These are phyloP conservation scores for Molossus alvarezi DNA, from an alignment of 2,797 vertebrate genomes.

Conservation along the genomic window DNA sequence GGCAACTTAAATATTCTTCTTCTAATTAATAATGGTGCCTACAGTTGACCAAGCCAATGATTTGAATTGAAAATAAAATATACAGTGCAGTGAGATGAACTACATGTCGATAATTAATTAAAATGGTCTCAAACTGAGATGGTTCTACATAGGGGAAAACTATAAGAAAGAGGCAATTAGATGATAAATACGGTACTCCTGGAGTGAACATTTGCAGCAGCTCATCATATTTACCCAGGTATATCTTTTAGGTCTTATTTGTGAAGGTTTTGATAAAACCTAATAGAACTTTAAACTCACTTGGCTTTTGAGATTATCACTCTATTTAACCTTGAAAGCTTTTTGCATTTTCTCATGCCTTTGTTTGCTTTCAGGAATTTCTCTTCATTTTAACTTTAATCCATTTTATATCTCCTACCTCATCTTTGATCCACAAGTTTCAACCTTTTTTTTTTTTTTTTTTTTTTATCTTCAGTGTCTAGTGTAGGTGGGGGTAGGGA, in stretches of 20 bases:
- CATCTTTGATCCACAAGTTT: slow-evolving; percentile 84
- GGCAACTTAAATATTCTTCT: slow-evolving; percentile 22
- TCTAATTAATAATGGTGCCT: slow-evolving; percentile 15
- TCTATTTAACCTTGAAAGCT: slow-evolving; percentile 84
- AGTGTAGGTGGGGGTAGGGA: neutral
- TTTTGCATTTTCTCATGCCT: slow-evolving; percentile 81
- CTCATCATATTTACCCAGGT: slow-evolving; percentile 42
- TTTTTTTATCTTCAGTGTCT: slow-evolving; percentile 58
- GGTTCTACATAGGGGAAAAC: neutral
- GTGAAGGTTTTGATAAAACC: slow-evolving; percentile 66
- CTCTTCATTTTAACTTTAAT: slow-evolving; percentile 85
- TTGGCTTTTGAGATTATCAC: slow-evolving; percentile 82
- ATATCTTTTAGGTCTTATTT: slow-evolving; percentile 65
- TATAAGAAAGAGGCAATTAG: neutral
- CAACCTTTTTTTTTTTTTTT: slow-evolving; percentile 69
- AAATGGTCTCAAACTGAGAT: neutral
- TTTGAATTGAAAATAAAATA: slow-evolving; percentile 59
- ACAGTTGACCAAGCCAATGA: neutral
- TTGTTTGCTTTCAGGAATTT: slow-evolving; percentile 87
- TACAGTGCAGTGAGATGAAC: neutral
- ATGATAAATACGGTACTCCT: neutral
- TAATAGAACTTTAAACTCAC: slow-evolving; percentile 80
- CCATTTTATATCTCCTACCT: slow-evolving; percentile 76
- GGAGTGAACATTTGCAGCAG: neutral
- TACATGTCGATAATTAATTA: slow-evolving; percentile 53